Conservation (phyloP, 2,888 invertebrate species). For the Antheraea yamamai region DNA sequence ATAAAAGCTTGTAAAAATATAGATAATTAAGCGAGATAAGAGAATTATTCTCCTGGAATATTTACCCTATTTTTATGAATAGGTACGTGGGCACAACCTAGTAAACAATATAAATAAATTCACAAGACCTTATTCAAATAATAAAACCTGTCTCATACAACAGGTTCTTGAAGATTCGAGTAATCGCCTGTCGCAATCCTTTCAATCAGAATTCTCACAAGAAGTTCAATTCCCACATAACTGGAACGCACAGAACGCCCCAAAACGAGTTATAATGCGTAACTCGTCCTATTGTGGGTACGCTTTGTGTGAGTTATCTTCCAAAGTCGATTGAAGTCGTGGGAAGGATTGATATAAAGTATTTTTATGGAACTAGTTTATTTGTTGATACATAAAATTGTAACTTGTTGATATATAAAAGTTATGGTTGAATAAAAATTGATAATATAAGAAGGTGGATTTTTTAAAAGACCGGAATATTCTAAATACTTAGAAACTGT, state of each 20-base stretch:
- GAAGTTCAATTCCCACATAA: constrained; percentile 2
- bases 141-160: background rate
- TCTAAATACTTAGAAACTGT: too few species aligned
- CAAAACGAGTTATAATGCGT: background rate
- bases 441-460: too few species aligned
- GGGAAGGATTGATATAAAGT: background rate
- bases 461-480: too few species aligned
- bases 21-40: too few species aligned
- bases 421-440: too few species aligned
- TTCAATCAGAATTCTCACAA: background rate
- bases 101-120: too few species aligned
- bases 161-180: background rate
- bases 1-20: too few species aligned
- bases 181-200: background rate
- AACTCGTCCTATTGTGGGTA: background rate
- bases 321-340: background rate
- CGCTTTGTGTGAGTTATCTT: background rate
- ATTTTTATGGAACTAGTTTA: background rate
- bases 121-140: background rate
- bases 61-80: too few species aligned
- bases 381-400: background rate
- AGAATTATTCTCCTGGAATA: too few species aligned
- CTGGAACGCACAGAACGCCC: background rate
- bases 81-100: too few species aligned
- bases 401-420: background rate